Conservation (phyloP, 2,888 invertebrate genomes). For the Conistra vaccinii region DNA sequence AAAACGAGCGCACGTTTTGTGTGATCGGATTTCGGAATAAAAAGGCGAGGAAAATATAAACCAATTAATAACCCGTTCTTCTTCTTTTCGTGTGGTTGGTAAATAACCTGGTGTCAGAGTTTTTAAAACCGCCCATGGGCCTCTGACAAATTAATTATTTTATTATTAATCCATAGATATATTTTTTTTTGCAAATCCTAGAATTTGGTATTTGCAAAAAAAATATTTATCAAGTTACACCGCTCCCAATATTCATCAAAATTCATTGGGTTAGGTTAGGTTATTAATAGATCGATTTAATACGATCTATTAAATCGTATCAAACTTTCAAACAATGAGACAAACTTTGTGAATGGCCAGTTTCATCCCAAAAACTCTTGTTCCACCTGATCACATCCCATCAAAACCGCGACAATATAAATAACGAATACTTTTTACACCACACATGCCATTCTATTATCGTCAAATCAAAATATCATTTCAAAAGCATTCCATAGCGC, state of each 20-base stretch:
- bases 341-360: not conserved
- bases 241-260: not conserved
- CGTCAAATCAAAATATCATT: constrained; percentile 48
- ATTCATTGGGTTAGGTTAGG: too few species aligned
- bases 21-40: not conserved
- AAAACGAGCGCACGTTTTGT: not conserved
- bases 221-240: too few species aligned
- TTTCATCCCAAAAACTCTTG: not conserved
- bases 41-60: not conserved
- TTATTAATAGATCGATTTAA: too few species aligned
- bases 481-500: constrained; percentile 59
- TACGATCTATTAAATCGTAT: too few species aligned
- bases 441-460: constrained; percentile 45
- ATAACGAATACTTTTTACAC: constrained; percentile 33
- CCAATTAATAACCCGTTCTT: too few species aligned
- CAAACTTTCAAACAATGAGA: not conserved
- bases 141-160: too few species aligned
- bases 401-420: constrained; percentile 1
- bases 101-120: too few species aligned
- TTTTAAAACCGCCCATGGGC: too few species aligned
- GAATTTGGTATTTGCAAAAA: too few species aligned
- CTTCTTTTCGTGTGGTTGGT: too few species aligned
- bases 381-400: not conserved
- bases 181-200: too few species aligned
- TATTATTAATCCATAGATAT: too few species aligned